Evolutionary conservation across 2,797 vertebrate species (phyloP), one percentile per base, ranked within the genome.

Genomic region (Microctenopoma steveboyesi): DNA sequence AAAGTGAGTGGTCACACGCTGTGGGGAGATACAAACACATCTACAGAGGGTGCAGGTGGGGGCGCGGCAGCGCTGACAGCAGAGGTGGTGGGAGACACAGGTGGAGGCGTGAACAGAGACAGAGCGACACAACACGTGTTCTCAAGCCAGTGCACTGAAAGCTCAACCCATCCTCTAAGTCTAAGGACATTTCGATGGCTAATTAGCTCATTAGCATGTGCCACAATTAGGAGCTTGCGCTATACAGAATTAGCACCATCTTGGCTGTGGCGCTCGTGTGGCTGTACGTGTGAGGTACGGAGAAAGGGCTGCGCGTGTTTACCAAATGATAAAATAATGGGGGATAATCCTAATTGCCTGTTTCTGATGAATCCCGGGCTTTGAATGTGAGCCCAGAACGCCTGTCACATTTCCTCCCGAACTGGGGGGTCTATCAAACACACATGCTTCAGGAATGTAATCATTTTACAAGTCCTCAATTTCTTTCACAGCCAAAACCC

Each of bases 351-450:
- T 84, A 81, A 91, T 92, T 82, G 81, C 63, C 89, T 90, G 87
- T 80, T 91, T 86, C 70, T 89, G 84, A 91, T 89, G 88, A 84
- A 78, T 76, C 61, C 55, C 39, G 53, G 43, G 47, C 85, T 89
- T 89, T 90, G 85, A 90, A 85, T 56, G 10, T 28, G 14, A 66
- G 84, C 86, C 89, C 85, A 61, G 83, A 79, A 83, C 22, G 86
- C 86, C 83, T 87, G 83, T 91, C 88, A 81, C 79, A 84, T 86
- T 92, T 91, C 88, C 88, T 87, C 71, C 64, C 81, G 50, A 69
- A 71, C 86, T 91, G 89, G 91, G 92, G 89, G 90, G 90, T 92
- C 89, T 88, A 75, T 86, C 52, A 52, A 86, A 79, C 87, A 89
- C 92, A 91, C 51, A 88, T 92, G 88, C 85, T 76, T 64, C 65